Conservation (phyloP, 2,113 vertebrate species). For the Coracopsis vasa region DNA sequence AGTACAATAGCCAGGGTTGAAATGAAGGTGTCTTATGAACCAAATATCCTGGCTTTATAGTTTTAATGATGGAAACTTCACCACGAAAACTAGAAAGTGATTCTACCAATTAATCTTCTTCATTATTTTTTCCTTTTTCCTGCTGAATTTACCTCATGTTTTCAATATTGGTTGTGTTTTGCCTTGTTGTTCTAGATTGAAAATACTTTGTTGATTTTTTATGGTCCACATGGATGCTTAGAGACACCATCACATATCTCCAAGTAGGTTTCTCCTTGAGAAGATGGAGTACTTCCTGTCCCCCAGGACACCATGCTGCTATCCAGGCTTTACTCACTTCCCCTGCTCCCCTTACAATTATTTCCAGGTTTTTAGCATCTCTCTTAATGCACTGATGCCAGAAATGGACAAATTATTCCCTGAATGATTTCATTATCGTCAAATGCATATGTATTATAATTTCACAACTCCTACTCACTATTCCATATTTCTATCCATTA, state of each 20-base stretch:
- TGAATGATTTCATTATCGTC: neutral
- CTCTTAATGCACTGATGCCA: neutral
- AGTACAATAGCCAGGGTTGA: neutral
- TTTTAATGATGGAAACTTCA: neutral
- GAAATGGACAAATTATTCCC: neutral
- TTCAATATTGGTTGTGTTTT: neutral
- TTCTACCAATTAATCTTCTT: neutral
- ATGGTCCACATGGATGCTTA: rapidly evolving
- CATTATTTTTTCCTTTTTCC: neutral
- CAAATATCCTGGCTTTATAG: neutral
- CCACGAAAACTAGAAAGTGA: neutral
- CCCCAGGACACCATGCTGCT: neutral
- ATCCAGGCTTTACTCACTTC: neutral
- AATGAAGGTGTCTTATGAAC: neutral
- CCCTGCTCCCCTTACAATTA: neutral
- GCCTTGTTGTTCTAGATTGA: neutral
- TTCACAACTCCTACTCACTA: neutral
- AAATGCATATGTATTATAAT: neutral
- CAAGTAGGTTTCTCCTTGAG: neutral
- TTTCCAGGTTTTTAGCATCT: neutral
- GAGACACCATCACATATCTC: neutral
- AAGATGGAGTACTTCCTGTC: neutral
- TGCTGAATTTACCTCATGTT: neutral
- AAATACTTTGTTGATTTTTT: neutral
- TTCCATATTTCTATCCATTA: neutral